These are phyloP conservation scores for Paracentrotus lividus DNA, from an alignment of 53 echinoderm and acorn worm species.

Conservation along the genomic window DNA sequence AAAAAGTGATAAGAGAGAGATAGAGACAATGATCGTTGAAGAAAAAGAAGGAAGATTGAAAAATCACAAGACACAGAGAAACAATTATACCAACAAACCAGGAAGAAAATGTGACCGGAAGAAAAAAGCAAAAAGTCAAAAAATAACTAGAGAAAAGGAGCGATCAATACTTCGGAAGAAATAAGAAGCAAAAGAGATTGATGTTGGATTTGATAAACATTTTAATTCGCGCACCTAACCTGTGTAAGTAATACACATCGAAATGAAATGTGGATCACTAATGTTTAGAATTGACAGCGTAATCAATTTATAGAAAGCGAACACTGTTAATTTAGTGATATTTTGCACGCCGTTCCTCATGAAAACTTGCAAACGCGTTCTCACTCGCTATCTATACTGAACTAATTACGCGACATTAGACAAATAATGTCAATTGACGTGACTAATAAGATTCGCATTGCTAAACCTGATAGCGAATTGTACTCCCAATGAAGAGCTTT, in stretches of 20 bases:
- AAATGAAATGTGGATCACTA: conserved; percentile 59
- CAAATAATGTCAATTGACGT: conserved; percentile 60
- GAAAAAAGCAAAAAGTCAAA: not conserved
- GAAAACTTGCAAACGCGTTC: conserved; percentile 7
- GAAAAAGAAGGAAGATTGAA: too few species aligned
- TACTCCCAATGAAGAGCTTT: conserved; percentile 19
- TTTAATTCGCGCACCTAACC: conserved; percentile 36
- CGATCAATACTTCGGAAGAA: not conserved
- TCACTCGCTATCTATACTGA: not conserved
- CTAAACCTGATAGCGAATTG: conserved; percentile 60
- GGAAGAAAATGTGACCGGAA: too few species aligned
- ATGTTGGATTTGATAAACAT: conserved; percentile 34
- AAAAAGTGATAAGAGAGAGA: too few species aligned
- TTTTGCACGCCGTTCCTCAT: conserved; percentile 25
- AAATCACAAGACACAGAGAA: too few species aligned
- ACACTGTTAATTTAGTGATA: conserved; percentile 61
- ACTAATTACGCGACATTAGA: conserved; percentile 66
- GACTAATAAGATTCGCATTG: conserved; percentile 62
- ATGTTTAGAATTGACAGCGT: conserved; percentile 44
- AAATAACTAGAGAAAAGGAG: not conserved
- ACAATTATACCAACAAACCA: too few species aligned
- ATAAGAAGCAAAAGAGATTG: conserved; percentile 34
- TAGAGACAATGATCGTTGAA: too few species aligned
- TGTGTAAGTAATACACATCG: conserved; percentile 41
- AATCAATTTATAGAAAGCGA: conserved; percentile 61